A percentile compares a stretch with the other conserved stretches of the same genome.
These are phyloP conservation scores for Campaea margaritaria DNA, from an alignment of 2,888 invertebrate species.

Conservation along the genomic window DNA sequence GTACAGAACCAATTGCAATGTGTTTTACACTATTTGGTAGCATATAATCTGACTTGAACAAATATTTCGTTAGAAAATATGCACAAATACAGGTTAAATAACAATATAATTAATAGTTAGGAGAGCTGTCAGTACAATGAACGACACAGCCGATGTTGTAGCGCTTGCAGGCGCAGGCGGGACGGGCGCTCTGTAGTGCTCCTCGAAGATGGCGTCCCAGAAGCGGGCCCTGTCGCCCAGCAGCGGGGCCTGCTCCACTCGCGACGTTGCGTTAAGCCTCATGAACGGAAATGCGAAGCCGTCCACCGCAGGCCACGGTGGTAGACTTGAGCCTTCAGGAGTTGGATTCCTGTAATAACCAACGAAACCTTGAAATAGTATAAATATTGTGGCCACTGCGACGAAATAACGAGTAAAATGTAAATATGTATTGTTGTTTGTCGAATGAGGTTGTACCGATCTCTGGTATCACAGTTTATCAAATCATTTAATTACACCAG, in stretches of 20 bases:
- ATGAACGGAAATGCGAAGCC: neutral
- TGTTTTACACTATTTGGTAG: no score
- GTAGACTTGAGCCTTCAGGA: neutral
- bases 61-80: no score
- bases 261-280: slow-evolving; percentile 37
- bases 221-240: slow-evolving; percentile 26
- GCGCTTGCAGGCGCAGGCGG: neutral
- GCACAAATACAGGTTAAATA: neutral
- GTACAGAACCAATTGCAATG: no score
- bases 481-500: no score
- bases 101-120: neutral
- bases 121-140: neutral
- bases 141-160: neutral
- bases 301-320: neutral
- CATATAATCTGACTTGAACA: no score
- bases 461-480: no score
- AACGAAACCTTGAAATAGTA: neutral
- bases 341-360: neutral
- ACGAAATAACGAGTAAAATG: neutral
- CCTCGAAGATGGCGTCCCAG: slow-evolving; percentile 8
- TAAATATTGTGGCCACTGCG: neutral
- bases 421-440: neutral
- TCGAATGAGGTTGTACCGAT: no score
- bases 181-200: neutral
- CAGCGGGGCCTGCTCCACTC: neutral